Evolutionary conservation across 2,113 vertebrate species (phyloP), one percentile per base, ranked within the genome.

Genomic region (Labeo catla): DNA sequence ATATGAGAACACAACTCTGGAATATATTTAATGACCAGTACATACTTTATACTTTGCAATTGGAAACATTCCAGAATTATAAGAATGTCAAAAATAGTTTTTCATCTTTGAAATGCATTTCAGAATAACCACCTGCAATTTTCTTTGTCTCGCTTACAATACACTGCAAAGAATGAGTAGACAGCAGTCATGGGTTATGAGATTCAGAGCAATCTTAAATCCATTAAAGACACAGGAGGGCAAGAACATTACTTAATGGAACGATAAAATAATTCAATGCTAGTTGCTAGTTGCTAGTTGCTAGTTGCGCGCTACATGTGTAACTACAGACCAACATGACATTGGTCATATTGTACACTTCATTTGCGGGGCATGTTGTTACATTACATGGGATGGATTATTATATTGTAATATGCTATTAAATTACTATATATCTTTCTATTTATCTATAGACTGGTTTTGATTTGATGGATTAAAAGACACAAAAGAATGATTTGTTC

Each of bases 91-190:
- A 8, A 52, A 63, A 23, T 72, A 8, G 12, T 63, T 73, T 72
- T 87, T 52, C 15, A 36, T 21, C 10, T 61, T 65, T 80, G 76
- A 80, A 80, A 74, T 65, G 52, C 86, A 63, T 47, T 87, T 80
- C 5, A 50, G 79, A 84, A 87, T 81, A 81, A 87, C 80, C 66
- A 87, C 83, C 81, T 61, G 63, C 39, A 87, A 87, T 84, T 84
- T 84, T 39, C 49, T 76, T 61, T 13, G 61, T 13, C 47, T 59
- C 5, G 61, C 59, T 45, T 10, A 50, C 73, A 76, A 76, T 15
- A 76, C 13, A 50, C 59, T 36, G 52, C 47, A 43, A 80, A 81
- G 6, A 57, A 57, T 57, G 34, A 83, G 65, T n/a, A 87, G 61
- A 72, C 36, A 73, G 45, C 45, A 21, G 28, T 34, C 36, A 81